Base-by-base conservation (phyloP, 2,113 vertebrate genomes). In the Synodontis membranacea region DNA sequence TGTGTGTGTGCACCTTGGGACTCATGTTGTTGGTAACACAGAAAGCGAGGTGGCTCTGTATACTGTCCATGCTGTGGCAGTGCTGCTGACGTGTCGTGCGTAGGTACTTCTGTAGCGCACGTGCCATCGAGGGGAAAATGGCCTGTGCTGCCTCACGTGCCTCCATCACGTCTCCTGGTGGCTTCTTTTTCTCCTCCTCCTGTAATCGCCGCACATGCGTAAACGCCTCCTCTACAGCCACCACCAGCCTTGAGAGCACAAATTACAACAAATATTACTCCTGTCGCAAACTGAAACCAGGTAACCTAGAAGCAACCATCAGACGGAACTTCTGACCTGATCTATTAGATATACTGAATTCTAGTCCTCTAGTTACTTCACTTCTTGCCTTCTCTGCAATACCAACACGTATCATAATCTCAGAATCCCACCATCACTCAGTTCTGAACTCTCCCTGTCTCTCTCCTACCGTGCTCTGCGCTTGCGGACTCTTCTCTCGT, bases 31-130 rank as follows among this genome's bases (percentile, higher is more conserved):
- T 96, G 91, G 96, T 96, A 93, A 99, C 96, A 94, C 97, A 99
- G 95, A 97, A 98, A 88, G 97, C 96, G 93, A 99, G 94, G 87
- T 99, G 98, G 89, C 97, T 96, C 93, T 99, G 95, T 91, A 99
- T 99, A 93, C 96, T 98, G 94, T 99, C 98, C 98, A 99, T 99
- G 95, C 96, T 99, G 94, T 99, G 97, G 92, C 96, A 97, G 92
- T 99, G 97, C 66, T 99, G 97, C 94, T 99, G 98, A 87, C 96
- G 95, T 0, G 97, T 99, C 91, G 97, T 97, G 11, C 97, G 96
- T 87, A 99, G 96, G 94, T 99, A 99, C 90, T 98, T 99, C 95
- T 99, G 97, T 84, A 99, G 93, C 0, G 97, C 97, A 37, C 97
- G 96, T 0, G 98, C 97, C 96, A 99, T 99, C 85, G 97, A 98